A percentile compares a stretch with the other conserved stretches of the same genome.
Evolutionary conservation across 2,797 vertebrate species (phyloP).

Genomic region (Lateolabrax maculatus): DNA sequence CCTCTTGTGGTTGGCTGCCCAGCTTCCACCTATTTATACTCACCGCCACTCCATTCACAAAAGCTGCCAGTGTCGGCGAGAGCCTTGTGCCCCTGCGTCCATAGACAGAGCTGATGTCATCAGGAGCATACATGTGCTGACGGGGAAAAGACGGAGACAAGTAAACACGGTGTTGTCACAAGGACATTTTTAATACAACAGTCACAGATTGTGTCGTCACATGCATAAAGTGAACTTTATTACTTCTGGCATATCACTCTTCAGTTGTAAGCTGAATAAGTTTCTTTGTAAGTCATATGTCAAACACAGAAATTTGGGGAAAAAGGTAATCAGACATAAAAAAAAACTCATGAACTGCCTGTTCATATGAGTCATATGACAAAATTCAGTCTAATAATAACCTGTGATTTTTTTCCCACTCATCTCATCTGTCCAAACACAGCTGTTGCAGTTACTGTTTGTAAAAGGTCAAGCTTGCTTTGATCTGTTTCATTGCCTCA

Average conservation of each 20-base stretch:
- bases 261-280: slow-evolving; percentile 21
- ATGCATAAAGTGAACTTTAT: slow-evolving; percentile 15
- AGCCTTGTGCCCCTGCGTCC: slow-evolving; percentile 85
- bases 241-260: slow-evolving; percentile 16
- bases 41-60: slow-evolving; percentile 92
- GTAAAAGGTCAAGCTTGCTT: slow-evolving; percentile 22
- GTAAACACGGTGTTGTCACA: slow-evolving; percentile 28
- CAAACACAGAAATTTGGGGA: background rate
- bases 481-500: slow-evolving; percentile 25
- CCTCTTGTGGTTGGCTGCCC: background rate
- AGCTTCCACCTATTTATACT: slow-evolving; percentile 66
- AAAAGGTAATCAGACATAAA: slow-evolving; percentile 40
- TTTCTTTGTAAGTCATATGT: slow-evolving; percentile 37
- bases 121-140: slow-evolving; percentile 86
- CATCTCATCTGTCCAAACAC: slow-evolving; percentile 18
- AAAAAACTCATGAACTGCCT: slow-evolving; percentile 12
- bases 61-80: slow-evolving; percentile 89
- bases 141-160: slow-evolving; percentile 17
- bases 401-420: background rate
- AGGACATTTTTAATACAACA: background rate
- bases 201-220: slow-evolving; percentile 15
- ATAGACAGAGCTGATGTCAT: slow-evolving; percentile 88
- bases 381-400: slow-evolving; percentile 6
- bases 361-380: background rate
- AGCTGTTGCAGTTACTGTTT: background rate